Evolutionary conservation across 1,140 invertebrate genomes (phyloP).

Genomic region (Philopotamus ludificatus): DNA sequence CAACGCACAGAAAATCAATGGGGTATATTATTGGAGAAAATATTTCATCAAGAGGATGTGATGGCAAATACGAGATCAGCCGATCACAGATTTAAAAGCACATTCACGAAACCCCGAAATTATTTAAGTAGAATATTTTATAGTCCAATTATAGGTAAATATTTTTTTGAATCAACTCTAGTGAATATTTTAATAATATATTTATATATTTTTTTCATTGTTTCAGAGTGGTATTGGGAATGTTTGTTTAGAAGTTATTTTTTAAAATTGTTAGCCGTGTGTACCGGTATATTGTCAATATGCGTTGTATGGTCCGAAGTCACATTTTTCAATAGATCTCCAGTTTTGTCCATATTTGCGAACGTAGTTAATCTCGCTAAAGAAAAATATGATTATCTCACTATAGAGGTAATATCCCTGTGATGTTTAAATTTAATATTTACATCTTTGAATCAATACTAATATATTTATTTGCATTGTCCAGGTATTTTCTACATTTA

Average conservation of each 20-base stretch:
- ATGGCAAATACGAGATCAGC: constrained; percentile 74
- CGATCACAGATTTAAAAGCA: constrained; percentile 74
- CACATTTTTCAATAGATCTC: constrained; percentile 91
- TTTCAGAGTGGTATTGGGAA: constrained; percentile 94
- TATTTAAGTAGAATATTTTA: constrained; percentile 61
- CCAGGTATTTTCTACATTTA: constrained; percentile 80
- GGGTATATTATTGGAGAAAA: constrained; percentile 78
- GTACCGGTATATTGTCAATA: constrained; percentile 77
- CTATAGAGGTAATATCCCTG: constrained; percentile 78
- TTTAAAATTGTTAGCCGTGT: constrained; percentile 69
- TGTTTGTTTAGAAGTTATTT: constrained; percentile 77
- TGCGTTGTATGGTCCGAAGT: constrained; percentile 98
- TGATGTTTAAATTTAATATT: constrained; percentile 10
- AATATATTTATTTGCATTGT: constrained; percentile 43
- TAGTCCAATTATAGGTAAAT: constrained; percentile 66
- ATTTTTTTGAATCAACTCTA: not conserved
- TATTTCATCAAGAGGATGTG: constrained; percentile 85
- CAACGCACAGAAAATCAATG: constrained; percentile 92
- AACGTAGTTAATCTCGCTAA: constrained; percentile 82
- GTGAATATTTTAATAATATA: not conserved
- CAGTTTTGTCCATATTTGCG: constrained; percentile 94
- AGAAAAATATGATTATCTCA: constrained; percentile 86
- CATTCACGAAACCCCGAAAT: constrained; percentile 65
- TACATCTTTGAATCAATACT: constrained; percentile 3
- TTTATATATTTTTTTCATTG: constrained; percentile 40